These are phyloP conservation scores for Poecilobothrus nobilitatus DNA, from an alignment of 2,888 invertebrate species.

Conservation along the genomic window DNA sequence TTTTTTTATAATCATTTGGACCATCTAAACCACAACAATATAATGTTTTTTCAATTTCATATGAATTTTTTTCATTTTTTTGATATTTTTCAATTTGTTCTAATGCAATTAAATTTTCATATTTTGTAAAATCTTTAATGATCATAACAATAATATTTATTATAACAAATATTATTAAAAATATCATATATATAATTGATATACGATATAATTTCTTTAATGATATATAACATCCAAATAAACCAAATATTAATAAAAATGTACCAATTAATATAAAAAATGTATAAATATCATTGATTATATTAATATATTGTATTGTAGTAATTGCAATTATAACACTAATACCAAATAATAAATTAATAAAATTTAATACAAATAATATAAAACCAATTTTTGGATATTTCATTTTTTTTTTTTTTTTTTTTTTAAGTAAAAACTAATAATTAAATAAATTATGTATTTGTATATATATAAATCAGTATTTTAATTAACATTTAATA, in stretches of 20 bases:
- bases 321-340: background rate
- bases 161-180: background rate
- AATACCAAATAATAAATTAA: background rate
- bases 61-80: background rate
- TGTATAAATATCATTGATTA: background rate
- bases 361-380: conserved; percentile 24
- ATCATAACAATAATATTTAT: background rate
- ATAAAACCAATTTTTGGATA: conserved; percentile 34
- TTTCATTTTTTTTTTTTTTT: conserved; percentile 28
- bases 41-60: background rate
- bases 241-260: background rate
- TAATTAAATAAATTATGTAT: no score
- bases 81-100: background rate
- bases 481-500: no score
- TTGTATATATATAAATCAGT: no score
- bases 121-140: background rate
- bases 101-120: background rate
- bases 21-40: background rate
- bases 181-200: background rate
- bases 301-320: background rate
- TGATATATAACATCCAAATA: background rate
- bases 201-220: background rate
- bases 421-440: no score
- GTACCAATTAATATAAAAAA: background rate
- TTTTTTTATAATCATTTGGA: background rate